A percentile compares a stretch with the other conserved stretches of the same genome.
phyloP scores from a whole-genome alignment of 2,797 vertebrate species.

The Ibycter americanus region DNA sequence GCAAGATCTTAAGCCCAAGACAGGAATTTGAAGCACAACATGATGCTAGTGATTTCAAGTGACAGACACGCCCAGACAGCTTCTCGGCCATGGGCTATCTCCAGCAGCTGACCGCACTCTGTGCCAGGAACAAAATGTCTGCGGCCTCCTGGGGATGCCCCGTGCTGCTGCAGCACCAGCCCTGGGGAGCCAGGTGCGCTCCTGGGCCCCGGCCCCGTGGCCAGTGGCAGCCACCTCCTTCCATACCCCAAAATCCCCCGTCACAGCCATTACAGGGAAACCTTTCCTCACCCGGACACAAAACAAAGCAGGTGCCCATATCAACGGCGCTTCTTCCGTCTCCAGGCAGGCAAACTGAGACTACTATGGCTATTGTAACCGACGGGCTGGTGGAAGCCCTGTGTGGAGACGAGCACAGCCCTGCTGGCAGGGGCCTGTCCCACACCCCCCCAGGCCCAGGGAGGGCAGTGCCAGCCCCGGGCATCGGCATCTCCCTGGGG shows the following conservation, averaged over 20 bases:
- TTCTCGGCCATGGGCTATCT: not conserved
- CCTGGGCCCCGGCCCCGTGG: fast-evolving
- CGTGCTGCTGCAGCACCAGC: not conserved
- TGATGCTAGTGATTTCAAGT: not conserved
- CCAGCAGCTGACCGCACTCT: not conserved
- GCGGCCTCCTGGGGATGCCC: not conserved
- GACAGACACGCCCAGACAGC: not conserved
- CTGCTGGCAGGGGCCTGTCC: fast-evolving
- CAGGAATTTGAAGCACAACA: not conserved
- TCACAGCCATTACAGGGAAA: not conserved
- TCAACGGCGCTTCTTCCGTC: not conserved
- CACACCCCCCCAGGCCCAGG: fast-evolving
- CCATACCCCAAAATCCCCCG: not conserved
- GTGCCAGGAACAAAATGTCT: constrained; percentile 3
- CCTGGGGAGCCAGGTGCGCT: fast-evolving
- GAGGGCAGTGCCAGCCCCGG: not conserved
- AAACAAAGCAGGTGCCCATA: not conserved
- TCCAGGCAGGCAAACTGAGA: not conserved
- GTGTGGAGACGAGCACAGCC: fast-evolving
- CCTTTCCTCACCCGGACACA: fast-evolving
- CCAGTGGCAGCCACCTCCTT: not conserved
- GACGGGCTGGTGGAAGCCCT: fast-evolving
- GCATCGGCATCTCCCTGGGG: not conserved
- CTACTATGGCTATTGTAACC: not conserved
- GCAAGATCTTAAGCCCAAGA: not conserved